A percentile compares a stretch with the other conserved stretches of the same genome.
These are phyloP conservation scores for Conchocele bisecta DNA, from an alignment of 2,888 invertebrate genomes.

Conservation along the genomic window DNA sequence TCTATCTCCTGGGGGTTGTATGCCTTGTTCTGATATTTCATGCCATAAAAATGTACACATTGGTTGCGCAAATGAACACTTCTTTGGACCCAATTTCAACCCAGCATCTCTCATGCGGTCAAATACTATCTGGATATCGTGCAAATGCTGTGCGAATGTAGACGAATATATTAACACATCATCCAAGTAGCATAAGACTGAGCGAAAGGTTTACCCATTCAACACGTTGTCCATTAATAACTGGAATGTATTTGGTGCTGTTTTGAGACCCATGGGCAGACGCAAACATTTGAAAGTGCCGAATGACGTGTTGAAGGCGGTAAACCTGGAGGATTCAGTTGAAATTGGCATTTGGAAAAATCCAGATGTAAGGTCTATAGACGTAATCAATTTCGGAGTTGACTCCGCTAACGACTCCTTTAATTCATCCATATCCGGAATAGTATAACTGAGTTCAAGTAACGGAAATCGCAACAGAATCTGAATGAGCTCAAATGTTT, in stretches of 20 bases:
- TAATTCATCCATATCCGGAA: constrained; percentile 16
- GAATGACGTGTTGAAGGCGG: constrained; percentile 28
- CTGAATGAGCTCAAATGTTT: constrained; percentile 6
- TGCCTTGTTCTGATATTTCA: constrained; percentile 13
- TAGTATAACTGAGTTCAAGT: constrained; percentile 33
- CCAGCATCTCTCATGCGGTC: constrained; percentile 6
- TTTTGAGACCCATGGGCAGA: constrained; percentile 32
- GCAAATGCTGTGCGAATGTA: constrained; percentile 32
- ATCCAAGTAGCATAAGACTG: constrained; percentile 39
- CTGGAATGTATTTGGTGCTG: constrained; percentile 34
- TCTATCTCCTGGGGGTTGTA: neutral
- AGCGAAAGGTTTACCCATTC: constrained; percentile 29
- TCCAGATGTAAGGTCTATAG: neutral
- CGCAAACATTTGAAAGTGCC: constrained; percentile 31
- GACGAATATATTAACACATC: constrained; percentile 31
- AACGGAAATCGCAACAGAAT: constrained; percentile 27
- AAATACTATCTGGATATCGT: constrained; percentile 26
- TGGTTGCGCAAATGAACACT: too few relatives aligned
- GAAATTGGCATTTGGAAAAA: constrained; percentile 36
- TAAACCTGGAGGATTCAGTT: constrained; percentile 1
- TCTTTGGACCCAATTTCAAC: too few relatives aligned
- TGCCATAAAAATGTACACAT: constrained; percentile 58
- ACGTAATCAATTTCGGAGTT: neutral
- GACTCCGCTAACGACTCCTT: neutral
- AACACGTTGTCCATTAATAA: constrained; percentile 37